phyloP scores from a whole-genome alignment of 1,140 invertebrate genomes.

The Drosophila auraria region DNA sequence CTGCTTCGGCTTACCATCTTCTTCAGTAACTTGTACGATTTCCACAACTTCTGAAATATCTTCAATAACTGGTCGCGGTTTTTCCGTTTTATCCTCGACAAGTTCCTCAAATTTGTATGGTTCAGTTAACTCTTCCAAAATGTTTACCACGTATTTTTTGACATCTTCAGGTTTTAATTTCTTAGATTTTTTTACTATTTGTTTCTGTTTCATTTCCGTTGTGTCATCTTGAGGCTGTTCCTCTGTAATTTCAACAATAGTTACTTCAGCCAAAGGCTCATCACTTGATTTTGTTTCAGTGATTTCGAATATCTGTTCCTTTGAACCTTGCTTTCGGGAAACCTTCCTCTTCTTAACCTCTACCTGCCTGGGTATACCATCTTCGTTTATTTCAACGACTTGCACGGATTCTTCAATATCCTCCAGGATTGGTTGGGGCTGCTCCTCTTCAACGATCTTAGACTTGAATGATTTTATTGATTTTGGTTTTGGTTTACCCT shows the following conservation, averaged over 20 bases:
- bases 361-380: slow-evolving; percentile 49
- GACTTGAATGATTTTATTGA: slow-evolving; percentile 53
- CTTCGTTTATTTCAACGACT: slow-evolving; percentile 23
- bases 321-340: slow-evolving; percentile 54
- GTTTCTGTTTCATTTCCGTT: slow-evolving; percentile 8
- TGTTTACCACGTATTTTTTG: slow-evolving; percentile 63
- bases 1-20: slow-evolving; percentile 45
- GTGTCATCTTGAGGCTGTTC: slow-evolving; percentile 1
- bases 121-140: slow-evolving; percentile 65
- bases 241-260: slow-evolving; percentile 46
- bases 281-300: slow-evolving; percentile 47
- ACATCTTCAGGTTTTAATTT: slow-evolving; percentile 64
- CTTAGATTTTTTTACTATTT: slow-evolving; percentile 47
- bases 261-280: slow-evolving; percentile 61
- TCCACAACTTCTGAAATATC: slow-evolving; percentile 51
- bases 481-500: slow-evolving; percentile 60
- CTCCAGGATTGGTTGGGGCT: slow-evolving; percentile 51
- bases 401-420: slow-evolving; percentile 55
- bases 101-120: slow-evolving; percentile 13
- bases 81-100: slow-evolving; percentile 42
- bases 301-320: slow-evolving; percentile 63
- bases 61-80: slow-evolving; percentile 47
- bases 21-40: slow-evolving; percentile 21
- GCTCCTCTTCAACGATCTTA: slow-evolving; percentile 26
- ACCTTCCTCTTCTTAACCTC: slow-evolving; percentile 64